Conservation (phyloP, 2,113 vertebrate genomes). For the Seriola quinqueradiata region DNA sequence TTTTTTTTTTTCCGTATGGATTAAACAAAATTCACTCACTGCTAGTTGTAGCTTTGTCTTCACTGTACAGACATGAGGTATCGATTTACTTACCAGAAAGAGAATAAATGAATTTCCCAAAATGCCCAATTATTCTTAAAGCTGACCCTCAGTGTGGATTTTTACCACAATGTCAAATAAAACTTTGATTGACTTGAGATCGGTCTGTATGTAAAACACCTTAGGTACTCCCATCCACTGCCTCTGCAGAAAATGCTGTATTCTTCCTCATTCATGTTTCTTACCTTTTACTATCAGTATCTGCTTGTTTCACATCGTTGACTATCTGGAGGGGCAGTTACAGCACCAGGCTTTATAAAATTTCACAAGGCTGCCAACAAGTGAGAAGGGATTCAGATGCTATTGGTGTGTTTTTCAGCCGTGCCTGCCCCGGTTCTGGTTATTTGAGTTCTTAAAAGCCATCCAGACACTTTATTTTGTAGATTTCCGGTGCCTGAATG, state of each 20-base stretch:
- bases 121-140: not conserved
- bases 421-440: not conserved
- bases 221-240: slow-evolving; percentile 25
- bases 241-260: slow-evolving; percentile 44
- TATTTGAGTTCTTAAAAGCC: slow-evolving; percentile 24
- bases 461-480: slow-evolving; percentile 14
- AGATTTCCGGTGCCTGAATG: slow-evolving; percentile 20
- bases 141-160: not conserved
- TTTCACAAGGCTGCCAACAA: not conserved
- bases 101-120: not conserved
- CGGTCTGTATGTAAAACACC: slow-evolving; percentile 1
- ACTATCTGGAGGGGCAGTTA: slow-evolving; percentile 11
- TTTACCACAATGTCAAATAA: not conserved
- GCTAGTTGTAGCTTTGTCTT: not conserved
- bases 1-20: not conserved
- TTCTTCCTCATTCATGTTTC: slow-evolving; percentile 43
- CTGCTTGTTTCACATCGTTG: slow-evolving; percentile 29
- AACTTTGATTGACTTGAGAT: slow-evolving; percentile 27
- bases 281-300: slow-evolving; percentile 43
- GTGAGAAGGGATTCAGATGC: not conserved
- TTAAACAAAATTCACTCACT: not conserved
- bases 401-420: not conserved
- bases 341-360: slow-evolving; percentile 1
- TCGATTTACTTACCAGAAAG: not conserved
- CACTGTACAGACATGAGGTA: not conserved